Evolutionary conservation across 2,797 vertebrate genomes (phyloP).

Genomic region (Tangara arthus): DNA sequence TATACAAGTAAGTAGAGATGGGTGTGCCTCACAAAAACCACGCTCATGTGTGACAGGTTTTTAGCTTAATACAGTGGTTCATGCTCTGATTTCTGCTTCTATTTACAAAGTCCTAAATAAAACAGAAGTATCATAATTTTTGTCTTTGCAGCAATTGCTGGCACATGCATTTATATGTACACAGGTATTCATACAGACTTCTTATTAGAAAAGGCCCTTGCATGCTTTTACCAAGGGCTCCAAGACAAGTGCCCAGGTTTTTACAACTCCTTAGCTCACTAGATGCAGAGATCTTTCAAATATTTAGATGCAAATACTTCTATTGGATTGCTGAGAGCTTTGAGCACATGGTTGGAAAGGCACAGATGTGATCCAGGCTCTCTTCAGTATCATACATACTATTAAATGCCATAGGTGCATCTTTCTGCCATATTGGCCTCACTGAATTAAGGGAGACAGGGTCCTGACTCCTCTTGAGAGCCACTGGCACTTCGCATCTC

Average conservation of each 20-base stretch:
- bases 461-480: background rate
- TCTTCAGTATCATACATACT: background rate
- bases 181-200: background rate
- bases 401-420: background rate
- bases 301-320: background rate
- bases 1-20: background rate
- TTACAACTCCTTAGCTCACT: background rate
- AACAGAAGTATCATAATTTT: background rate
- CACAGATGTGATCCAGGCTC: background rate
- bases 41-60: background rate
- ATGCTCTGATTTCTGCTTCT: background rate
- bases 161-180: background rate
- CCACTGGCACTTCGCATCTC: background rate
- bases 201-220: background rate
- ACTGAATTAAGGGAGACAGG: background rate
- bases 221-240: background rate
- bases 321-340: background rate
- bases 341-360: background rate
- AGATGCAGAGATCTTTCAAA: background rate
- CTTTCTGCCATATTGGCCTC: background rate
- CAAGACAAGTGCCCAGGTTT: background rate
- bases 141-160: background rate
- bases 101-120: background rate
- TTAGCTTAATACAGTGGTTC: background rate
- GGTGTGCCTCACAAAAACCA: background rate